Evolutionary conservation across 2,113 vertebrate genomes (phyloP).

Genomic region (Antechinus flavipes): DNA sequence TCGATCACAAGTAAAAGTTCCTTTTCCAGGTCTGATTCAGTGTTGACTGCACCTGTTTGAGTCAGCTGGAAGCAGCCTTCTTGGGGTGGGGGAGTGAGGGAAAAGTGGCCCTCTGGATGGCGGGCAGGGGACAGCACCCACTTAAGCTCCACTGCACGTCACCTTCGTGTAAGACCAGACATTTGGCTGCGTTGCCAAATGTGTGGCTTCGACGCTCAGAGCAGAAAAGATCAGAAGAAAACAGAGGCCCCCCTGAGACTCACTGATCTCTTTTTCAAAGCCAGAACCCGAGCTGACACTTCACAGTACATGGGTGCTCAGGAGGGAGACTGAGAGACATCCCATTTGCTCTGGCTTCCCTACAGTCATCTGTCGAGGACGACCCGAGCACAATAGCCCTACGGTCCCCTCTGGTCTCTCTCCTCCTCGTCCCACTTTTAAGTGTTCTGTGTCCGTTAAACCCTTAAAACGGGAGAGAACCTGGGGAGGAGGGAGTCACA

Average conservation of each 20-base stretch:
- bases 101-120: background rate
- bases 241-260: constrained; percentile 8
- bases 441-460: background rate
- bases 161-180: constrained; percentile 44
- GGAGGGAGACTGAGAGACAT: constrained; percentile 36
- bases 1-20: constrained; percentile 56
- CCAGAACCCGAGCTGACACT: constrained; percentile 37
- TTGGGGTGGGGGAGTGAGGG: constrained; percentile 8
- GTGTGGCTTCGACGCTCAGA: constrained; percentile 26
- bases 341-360: constrained; percentile 54
- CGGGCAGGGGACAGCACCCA: background rate
- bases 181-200: constrained; percentile 15
- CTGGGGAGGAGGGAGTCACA: background rate
- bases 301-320: constrained; percentile 32
- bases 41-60: constrained; percentile 39
- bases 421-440: background rate
- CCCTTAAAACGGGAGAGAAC: background rate
- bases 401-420: background rate
- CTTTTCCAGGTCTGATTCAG: constrained; percentile 62
- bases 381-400: background rate
- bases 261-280: constrained; percentile 27
- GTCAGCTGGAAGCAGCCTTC: constrained; percentile 29
- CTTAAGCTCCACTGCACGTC: constrained; percentile 32
- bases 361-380: constrained; percentile 31
- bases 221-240: constrained; percentile 27